phyloP scores from a whole-genome alignment of 2,888 invertebrate genomes.

The Archaeoteleia sp. region DNA sequence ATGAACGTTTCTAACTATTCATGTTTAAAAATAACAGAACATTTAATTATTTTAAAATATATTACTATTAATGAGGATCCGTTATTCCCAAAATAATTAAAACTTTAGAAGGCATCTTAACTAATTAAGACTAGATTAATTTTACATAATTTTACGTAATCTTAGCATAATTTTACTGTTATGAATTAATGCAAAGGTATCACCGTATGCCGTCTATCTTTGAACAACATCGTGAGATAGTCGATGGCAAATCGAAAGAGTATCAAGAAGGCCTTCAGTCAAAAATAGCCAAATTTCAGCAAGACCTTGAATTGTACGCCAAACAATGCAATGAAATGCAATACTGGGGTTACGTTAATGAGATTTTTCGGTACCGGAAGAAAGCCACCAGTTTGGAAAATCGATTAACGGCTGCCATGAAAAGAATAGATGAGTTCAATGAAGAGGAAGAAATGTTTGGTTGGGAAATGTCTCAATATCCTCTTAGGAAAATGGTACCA shows the following conservation, averaged over 20 bases:
- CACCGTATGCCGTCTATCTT: slow-evolving; percentile 87
- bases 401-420: slow-evolving; percentile 81
- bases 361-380: slow-evolving; percentile 87
- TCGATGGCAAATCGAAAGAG: slow-evolving; percentile 88
- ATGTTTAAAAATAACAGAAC: not conserved
- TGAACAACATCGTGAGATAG: slow-evolving; percentile 87
- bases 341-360: slow-evolving; percentile 89
- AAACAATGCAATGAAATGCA: slow-evolving; percentile 90
- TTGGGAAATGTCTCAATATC: slow-evolving; percentile 92
- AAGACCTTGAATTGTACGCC: slow-evolving; percentile 87
- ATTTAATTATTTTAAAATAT: slow-evolving; percentile 3
- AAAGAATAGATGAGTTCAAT: slow-evolving; percentile 90
- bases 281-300: slow-evolving; percentile 87
- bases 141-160: too few species aligned
- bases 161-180: too few species aligned
- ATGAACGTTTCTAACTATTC: too few species aligned
- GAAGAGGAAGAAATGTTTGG: slow-evolving; percentile 92
- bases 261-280: slow-evolving; percentile 88
- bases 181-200: slow-evolving; percentile 78
- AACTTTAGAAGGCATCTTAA: too few species aligned
- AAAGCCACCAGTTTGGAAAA: slow-evolving; percentile 88
- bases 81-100: too few species aligned
- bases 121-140: too few species aligned
- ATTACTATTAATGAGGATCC: too few species aligned
- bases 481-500: slow-evolving; percentile 82